phyloP scores from a whole-genome alignment of 1,140 invertebrate genomes.

The Brevipalpus yothersi region DNA sequence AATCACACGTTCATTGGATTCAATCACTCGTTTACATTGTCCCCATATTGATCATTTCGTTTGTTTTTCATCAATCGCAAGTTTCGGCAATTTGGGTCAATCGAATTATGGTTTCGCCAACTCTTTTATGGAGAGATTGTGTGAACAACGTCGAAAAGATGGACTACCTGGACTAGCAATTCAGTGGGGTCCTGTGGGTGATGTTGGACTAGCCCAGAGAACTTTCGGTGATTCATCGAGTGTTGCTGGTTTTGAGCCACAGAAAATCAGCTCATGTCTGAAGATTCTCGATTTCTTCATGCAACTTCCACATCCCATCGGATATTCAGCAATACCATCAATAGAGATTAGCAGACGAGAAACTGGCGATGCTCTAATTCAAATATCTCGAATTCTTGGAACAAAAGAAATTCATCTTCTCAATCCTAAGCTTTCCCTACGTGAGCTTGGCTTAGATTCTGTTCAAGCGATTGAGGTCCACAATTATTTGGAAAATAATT shows the following conservation, averaged over 20 bases:
- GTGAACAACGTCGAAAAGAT: constrained; percentile 49
- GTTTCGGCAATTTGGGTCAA: constrained; percentile 84
- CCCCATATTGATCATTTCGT: constrained; percentile 67
- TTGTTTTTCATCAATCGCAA: constrained; percentile 76
- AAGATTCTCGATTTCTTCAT: constrained; percentile 50
- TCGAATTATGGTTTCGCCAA: constrained; percentile 83
- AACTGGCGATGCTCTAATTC: constrained; percentile 15
- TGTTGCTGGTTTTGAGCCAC: constrained; percentile 56
- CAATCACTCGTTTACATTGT: constrained; percentile 40
- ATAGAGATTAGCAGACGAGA: constrained; percentile 29
- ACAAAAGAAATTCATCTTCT: constrained; percentile 56
- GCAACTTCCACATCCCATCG: constrained; percentile 1
- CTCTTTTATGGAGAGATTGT: constrained; percentile 81
- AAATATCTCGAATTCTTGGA: constrained; percentile 21
- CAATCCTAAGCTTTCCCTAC: constrained; percentile 41
- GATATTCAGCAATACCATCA: constrained; percentile 17
- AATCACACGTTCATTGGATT: constrained; percentile 46
- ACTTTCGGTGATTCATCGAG: constrained; percentile 61
- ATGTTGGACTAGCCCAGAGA: constrained; percentile 71
- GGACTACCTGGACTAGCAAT: constrained; percentile 54
- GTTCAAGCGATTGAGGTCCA: constrained; percentile 94
- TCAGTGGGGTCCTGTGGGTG: constrained; percentile 90
- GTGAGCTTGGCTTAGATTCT: constrained; percentile 86
- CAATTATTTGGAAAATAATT: constrained; percentile 73
- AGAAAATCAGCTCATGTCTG: constrained; percentile 67